Evolutionary conservation across 2,797 vertebrate species (phyloP).

Genomic region (Graptemys geographica): DNA sequence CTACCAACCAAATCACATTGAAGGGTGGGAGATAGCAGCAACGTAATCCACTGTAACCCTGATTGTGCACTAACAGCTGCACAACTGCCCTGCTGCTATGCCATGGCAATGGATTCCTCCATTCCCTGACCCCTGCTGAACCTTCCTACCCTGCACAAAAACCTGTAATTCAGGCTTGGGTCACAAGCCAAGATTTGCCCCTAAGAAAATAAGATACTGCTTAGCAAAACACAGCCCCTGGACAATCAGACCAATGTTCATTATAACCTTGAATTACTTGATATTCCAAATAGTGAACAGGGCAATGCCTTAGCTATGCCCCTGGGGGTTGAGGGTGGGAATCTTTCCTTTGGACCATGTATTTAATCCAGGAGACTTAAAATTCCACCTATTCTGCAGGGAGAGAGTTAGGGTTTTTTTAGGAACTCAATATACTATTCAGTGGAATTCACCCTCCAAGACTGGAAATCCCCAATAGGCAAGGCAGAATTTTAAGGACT

Average conservation of each 20-base stretch:
- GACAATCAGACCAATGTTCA: background rate
- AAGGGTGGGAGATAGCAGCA: background rate
- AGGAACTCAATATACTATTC: background rate
- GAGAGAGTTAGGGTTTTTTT: background rate
- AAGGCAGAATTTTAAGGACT: background rate
- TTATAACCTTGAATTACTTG: background rate
- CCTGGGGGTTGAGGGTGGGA: background rate
- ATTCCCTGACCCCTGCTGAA: background rate
- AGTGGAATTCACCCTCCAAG: background rate
- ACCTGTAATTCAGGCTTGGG: background rate
- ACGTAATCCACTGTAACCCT: background rate
- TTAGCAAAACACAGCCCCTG: background rate
- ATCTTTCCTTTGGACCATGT: background rate
- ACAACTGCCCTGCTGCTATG: background rate
- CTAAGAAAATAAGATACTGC: background rate
- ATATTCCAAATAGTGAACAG: background rate
- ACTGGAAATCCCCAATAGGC: background rate
- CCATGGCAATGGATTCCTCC: background rate
- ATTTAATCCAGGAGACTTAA: background rate
- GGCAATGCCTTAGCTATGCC: background rate
- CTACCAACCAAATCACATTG: background rate
- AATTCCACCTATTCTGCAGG: background rate
- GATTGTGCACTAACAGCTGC: background rate
- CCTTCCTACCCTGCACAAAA: accelerated
- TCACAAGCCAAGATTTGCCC: background rate